Percentiles rank a stretch among this genome's conserved stretches.
Conservation (phyloP, 2,113 vertebrate species). For the Dicentrarchus labrax region DNA sequence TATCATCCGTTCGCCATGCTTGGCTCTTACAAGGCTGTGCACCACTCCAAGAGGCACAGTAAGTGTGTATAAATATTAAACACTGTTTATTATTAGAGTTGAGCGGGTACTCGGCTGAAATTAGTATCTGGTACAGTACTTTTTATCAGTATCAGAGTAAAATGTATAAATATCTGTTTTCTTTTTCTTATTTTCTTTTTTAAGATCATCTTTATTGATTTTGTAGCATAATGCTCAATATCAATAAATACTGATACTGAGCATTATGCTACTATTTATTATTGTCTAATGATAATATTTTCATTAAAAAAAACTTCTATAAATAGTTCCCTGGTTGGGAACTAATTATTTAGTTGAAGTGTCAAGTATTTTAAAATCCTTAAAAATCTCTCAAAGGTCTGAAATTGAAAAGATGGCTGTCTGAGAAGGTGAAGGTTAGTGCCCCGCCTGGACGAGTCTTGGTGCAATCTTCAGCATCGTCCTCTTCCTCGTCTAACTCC, state of each 20-base stretch:
- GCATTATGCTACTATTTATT: too few species aligned
- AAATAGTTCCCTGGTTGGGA: too few species aligned
- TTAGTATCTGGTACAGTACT: not conserved
- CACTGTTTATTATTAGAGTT: not conserved
- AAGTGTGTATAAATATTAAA: conserved; percentile 51
- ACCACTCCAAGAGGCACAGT: conserved; percentile 85
- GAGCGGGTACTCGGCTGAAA: too few species aligned
- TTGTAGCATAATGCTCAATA: too few species aligned
- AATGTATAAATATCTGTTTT: too few species aligned
- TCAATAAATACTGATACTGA: too few species aligned
- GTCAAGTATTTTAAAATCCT: not conserved
- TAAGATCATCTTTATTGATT: too few species aligned
- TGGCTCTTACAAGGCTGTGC: conserved; percentile 86
- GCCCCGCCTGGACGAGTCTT: not conserved
- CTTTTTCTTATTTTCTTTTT: too few species aligned
- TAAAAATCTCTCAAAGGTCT: conserved; percentile 57
- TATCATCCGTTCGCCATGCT: conserved; percentile 91
- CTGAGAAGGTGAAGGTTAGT: conserved; percentile 53
- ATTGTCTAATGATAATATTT: too few species aligned
- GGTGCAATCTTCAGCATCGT: conserved; percentile 34
- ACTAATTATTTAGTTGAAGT: too few species aligned
- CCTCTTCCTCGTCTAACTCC: conserved; percentile 67
- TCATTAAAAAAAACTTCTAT: too few species aligned
- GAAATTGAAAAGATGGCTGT: conserved; percentile 78
- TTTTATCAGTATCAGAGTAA: too few species aligned